phyloP scores from a whole-genome alignment of 2,888 invertebrate genomes.

The Chrysodeixis includens region DNA sequence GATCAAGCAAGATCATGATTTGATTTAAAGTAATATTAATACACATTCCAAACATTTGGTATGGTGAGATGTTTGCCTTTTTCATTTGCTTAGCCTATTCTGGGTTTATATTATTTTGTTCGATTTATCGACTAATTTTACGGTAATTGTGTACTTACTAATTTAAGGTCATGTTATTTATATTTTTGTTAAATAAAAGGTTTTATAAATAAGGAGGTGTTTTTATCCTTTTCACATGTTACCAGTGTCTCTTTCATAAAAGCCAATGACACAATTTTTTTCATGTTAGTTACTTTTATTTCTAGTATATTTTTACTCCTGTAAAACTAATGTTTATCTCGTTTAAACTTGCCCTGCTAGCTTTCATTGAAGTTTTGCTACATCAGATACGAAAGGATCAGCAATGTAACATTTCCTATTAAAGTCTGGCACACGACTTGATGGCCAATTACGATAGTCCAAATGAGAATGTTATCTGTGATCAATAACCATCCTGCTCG shows the following conservation, averaged over 20 bases:
- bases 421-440: constrained; percentile 21
- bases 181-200: neutral
- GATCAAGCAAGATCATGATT: constrained; percentile 55
- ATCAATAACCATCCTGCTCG: constrained; percentile 17
- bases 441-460: constrained; percentile 38
- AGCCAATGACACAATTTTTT: too few relatives aligned
- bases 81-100: neutral
- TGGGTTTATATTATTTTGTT: neutral
- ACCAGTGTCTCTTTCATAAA: too few relatives aligned
- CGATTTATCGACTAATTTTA: neutral
- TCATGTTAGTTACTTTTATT: too few relatives aligned
- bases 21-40: constrained; percentile 22
- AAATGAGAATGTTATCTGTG: constrained; percentile 38
- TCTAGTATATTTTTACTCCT: neutral
- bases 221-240: neutral
- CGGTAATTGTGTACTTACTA: neutral
- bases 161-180: neutral
- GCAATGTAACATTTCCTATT: constrained; percentile 28
- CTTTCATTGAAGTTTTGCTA: constrained; percentile 19
- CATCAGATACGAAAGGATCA: constrained; percentile 16
- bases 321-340: neutral
- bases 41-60: neutral
- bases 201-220: neutral
- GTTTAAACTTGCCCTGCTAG: neutral
- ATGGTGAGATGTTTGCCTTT: neutral